Percentiles rank a stretch among this genome's conserved stretches.
Conservation (phyloP, 2,113 vertebrate species). For the Corapipo altera region DNA sequence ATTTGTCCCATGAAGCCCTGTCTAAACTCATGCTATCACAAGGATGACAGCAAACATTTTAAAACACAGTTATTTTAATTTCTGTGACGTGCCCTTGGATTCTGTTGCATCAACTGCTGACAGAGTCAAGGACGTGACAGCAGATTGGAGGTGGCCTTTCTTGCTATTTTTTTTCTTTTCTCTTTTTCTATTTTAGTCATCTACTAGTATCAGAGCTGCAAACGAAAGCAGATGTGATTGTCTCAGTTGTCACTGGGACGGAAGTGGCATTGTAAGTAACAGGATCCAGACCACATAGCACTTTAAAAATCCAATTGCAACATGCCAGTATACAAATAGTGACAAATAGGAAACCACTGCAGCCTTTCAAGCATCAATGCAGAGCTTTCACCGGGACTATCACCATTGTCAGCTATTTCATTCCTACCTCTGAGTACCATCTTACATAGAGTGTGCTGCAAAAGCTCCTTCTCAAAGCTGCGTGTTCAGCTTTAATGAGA, state of each 20-base stretch:
- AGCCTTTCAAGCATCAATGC: background rate
- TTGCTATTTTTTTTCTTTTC: background rate
- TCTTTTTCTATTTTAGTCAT: background rate
- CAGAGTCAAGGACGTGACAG: background rate
- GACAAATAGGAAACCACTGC: conserved; percentile 24
- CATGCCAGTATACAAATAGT: background rate
- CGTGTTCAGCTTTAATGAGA: background rate
- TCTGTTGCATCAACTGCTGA: background rate
- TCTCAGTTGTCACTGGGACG: background rate
- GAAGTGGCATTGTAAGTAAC: conserved; percentile 25
- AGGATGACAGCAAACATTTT: background rate
- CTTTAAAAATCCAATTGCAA: conserved; percentile 33
- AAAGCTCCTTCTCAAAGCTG: background rate
- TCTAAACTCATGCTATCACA: background rate
- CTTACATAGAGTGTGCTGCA: background rate
- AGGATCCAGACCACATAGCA: background rate
- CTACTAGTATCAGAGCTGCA: background rate
- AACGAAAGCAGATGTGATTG: conserved; percentile 16
- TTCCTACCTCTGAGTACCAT: background rate
- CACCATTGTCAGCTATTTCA: conserved; percentile 5
- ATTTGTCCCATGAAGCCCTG: background rate
- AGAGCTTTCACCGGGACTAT: conserved; percentile 2
- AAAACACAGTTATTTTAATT: background rate
- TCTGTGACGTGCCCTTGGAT: background rate
- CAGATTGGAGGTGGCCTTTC: background rate